phyloP scores from a whole-genome alignment of 2,797 vertebrate genomes.

The Etheostoma perlongum region DNA sequence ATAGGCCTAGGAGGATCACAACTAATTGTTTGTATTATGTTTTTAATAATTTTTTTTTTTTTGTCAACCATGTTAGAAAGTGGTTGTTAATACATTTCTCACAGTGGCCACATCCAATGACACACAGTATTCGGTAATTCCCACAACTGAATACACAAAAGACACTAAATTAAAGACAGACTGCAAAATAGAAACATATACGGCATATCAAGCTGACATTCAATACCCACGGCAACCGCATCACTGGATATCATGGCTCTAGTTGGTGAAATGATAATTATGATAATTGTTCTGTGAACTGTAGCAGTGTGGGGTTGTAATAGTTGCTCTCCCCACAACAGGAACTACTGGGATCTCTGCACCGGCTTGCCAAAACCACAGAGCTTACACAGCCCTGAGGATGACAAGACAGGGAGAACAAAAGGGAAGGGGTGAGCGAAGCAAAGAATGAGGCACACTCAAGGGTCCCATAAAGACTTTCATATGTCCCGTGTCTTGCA shows the following conservation, averaged over 20 bases:
- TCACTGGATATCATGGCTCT: constrained; percentile 63
- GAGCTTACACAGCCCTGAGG: constrained; percentile 66
- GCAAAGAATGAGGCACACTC: constrained; percentile 59
- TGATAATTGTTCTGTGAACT: constrained; percentile 77
- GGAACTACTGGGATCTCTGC: constrained; percentile 75
- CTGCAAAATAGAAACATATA: constrained; percentile 58
- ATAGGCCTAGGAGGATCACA: too few species aligned
- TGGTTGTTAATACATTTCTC: constrained; percentile 36
- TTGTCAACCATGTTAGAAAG: constrained; percentile 43
- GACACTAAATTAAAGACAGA: constrained; percentile 64
- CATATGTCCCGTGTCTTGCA: constrained; percentile 69
- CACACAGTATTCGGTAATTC: constrained; percentile 19
- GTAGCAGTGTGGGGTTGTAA: constrained; percentile 62
- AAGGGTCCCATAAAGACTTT: constrained; percentile 75
- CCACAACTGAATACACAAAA: constrained; percentile 32
- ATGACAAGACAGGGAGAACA: constrained; percentile 61
- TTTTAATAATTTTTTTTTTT: constrained; percentile 88
- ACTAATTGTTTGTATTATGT: constrained; percentile 88
- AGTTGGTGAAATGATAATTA: constrained; percentile 78
- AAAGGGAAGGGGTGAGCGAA: constrained; percentile 46
- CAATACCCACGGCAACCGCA: constrained; percentile 60
- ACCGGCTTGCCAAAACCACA: constrained; percentile 79
- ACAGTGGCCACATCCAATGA: constrained; percentile 23
- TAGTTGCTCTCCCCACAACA: constrained; percentile 71
- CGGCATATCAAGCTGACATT: constrained; percentile 64